These are phyloP conservation scores for Falco concolor DNA, from an alignment of 2,797 vertebrate species.

Conservation along the genomic window DNA sequence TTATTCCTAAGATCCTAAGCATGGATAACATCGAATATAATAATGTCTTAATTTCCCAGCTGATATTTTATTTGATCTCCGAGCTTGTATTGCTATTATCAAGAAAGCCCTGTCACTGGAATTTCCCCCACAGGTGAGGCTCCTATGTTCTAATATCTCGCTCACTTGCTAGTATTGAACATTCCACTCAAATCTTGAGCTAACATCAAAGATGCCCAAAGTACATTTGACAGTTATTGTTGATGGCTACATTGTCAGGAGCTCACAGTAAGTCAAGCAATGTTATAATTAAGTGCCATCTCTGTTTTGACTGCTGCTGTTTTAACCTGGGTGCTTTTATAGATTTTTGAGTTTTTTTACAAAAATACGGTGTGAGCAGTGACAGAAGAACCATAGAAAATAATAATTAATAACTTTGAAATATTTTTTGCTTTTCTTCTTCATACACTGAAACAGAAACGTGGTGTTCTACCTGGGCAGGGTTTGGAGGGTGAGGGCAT, in stretches of 20 bases:
- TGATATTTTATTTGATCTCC: background rate
- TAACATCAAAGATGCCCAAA: background rate
- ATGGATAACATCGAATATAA: background rate
- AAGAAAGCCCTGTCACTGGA: background rate
- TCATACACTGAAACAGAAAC: background rate
- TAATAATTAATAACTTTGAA: background rate
- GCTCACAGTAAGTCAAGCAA: background rate
- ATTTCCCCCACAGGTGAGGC: background rate
- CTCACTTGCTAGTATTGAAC: background rate
- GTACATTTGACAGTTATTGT: background rate
- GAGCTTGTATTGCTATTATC: background rate
- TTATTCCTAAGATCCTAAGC: background rate
- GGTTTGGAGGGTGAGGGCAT: background rate
- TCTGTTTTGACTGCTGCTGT: background rate
- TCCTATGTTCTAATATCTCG: background rate
- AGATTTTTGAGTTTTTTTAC: background rate
- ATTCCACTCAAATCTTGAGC: background rate
- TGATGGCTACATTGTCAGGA: background rate
- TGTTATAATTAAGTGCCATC: background rate
- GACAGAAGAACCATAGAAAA: background rate
- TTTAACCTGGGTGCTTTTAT: background rate
- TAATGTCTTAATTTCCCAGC: background rate
- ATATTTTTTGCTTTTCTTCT: background rate
- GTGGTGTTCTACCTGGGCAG: background rate
- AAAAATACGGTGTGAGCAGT: background rate